Evolutionary conservation across 2,888 invertebrate species (phyloP), one percentile per base, ranked within the genome.

Genomic region (Eupeodes latifasciatus): DNA sequence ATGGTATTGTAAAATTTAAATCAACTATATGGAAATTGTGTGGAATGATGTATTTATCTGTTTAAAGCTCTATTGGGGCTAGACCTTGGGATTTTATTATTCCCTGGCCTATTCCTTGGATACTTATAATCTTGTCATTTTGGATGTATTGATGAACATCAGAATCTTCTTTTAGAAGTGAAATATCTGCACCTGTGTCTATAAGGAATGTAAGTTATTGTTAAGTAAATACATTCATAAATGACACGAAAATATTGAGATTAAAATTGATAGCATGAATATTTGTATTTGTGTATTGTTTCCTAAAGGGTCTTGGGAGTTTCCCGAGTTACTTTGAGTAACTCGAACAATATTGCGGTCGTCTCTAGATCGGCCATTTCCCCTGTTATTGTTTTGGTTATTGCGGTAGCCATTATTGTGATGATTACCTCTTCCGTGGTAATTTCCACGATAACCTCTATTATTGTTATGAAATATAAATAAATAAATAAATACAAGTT

Each of bases 41-140:
- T 57, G 55, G 55, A 19, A 57, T 57, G 55, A 57, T 57, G 55
- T 57, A 57, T 57, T 57, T 57, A 57, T 57, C 55, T 10, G 44
- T 47, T 47, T 47, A 9, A 47, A 47, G 44, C 44, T 47, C 44
- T 47, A 47, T 47, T 10, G 44, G 10, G 44, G 44, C 44, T 47
- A 47, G 44, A 47, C 44, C 44, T 47, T 47, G 44, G 51, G 51
- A 51, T 51, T 51, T 51, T 51, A 47, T 51, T 51, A 51, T 51
- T 51, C 51, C 36, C 36, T 36, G 36, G 36, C n/a, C n/a, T n/a
- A n/a, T n/a, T n/a, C n/a, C n/a, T n/a, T n/a, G n/a, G n/a, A n/a
- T n/a, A n/a, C n/a, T n/a, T n/a, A n/a, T n/a, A n/a, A n/a, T n/a
- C n/a, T n/a, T n/a, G n/a, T n/a, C n/a, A n/a, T n/a, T n/a, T n/a